A percentile compares a stretch with the other conserved stretches of the same genome.
Conservation (phyloP, 2,888 invertebrate species). For the Drosophila austrosaltans region DNA sequence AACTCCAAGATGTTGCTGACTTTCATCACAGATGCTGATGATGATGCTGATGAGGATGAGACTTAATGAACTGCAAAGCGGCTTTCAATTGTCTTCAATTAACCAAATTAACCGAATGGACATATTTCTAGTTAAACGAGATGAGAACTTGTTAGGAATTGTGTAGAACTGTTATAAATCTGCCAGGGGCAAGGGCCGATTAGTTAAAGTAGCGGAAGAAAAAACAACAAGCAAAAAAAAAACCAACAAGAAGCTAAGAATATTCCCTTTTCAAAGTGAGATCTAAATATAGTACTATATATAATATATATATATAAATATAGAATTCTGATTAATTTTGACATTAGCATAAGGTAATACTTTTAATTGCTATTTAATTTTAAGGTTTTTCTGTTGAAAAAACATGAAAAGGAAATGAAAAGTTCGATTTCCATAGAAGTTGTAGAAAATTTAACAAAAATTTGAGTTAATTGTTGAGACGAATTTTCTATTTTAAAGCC, state of each 20-base stretch:
- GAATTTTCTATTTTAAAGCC: no score
- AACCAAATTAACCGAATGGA: slow-evolving; percentile 77
- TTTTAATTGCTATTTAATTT: no score
- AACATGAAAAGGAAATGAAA: no score
- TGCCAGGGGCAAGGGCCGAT: slow-evolving; percentile 1
- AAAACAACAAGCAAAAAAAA: neutral
- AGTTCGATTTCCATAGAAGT: no score
- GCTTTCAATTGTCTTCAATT: slow-evolving; percentile 77
- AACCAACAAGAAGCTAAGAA: neutral
- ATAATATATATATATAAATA: no score
- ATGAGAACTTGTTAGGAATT: slow-evolving; percentile 26
- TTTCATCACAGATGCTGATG: slow-evolving; percentile 23
- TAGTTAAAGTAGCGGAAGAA: neutral
- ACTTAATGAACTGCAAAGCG: slow-evolving; percentile 77
- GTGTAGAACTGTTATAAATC: slow-evolving; percentile 2
- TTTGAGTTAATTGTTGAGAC: no score
- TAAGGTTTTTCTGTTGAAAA: no score
- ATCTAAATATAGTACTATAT: no score
- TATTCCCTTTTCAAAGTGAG: neutral
- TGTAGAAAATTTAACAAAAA: no score
- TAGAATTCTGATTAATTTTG: no score
- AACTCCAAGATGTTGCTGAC: slow-evolving; percentile 9
- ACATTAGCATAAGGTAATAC: no score
- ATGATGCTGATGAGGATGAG: slow-evolving; percentile 41
- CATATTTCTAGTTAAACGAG: slow-evolving; percentile 14